phyloP scores from a whole-genome alignment of 37 sponge, comb jelly and placozoan species.

The Spongilla lacustris region DNA sequence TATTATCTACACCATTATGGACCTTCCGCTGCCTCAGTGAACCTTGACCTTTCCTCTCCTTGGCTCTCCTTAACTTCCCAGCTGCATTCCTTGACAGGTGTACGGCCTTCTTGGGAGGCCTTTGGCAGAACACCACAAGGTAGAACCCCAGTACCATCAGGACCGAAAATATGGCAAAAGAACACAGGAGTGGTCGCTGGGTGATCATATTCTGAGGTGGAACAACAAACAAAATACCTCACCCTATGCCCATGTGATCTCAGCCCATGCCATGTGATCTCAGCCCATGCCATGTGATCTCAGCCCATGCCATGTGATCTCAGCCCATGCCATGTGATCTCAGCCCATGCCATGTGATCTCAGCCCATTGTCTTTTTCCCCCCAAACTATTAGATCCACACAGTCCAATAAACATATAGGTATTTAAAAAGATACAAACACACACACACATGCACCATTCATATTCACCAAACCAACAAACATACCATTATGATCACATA shows the following conservation, averaged over 20 bases:
- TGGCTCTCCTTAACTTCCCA: not conserved
- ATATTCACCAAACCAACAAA: not conserved
- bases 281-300: too few species aligned
- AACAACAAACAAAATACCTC: too few species aligned
- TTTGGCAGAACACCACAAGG: not conserved
- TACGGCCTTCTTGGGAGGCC: not conserved
- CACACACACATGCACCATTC: too few species aligned
- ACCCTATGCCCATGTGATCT: too few species aligned
- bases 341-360: too few species aligned
- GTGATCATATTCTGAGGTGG: constrained; percentile 26
- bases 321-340: too few species aligned
- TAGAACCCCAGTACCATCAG: constrained; percentile 25
- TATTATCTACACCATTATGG: not conserved
- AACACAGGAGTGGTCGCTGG: constrained; percentile 25
- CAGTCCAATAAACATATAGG: too few species aligned
- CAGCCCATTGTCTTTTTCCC: too few species aligned
- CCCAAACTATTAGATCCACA: too few species aligned
- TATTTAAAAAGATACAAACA: too few species aligned
- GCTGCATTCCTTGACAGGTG: not conserved
- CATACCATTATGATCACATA: not conserved
- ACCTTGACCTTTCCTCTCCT: not conserved
- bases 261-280: too few species aligned
- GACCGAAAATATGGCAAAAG: not conserved
- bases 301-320: too few species aligned
- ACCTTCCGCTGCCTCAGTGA: not conserved